Percentiles rank a stretch among this genome's conserved stretches.
phyloP scores from a whole-genome alignment of 53 echinoderm and acorn worm genomes.

The Apostichopus leukothele region DNA sequence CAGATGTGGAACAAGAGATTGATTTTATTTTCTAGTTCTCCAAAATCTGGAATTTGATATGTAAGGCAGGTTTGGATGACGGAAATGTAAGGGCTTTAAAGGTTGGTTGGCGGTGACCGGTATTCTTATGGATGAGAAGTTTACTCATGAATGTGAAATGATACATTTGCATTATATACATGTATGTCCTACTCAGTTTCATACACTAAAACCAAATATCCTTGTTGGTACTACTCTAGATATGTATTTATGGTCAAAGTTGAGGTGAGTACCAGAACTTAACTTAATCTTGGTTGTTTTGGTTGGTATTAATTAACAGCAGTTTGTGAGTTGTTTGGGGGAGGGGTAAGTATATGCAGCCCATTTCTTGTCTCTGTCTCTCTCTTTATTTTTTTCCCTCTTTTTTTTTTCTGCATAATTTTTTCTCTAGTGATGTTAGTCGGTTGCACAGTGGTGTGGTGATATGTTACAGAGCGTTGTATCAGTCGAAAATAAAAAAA shows the following conservation, averaged over 20 bases:
- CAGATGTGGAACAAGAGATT: too few species aligned
- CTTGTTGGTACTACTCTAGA: conserved; percentile 14
- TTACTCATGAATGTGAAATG: neutral
- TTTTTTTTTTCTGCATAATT: neutral
- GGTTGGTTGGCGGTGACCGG: too few species aligned
- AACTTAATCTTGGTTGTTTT: conserved; percentile 29
- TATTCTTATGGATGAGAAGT: too few species aligned
- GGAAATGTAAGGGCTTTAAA: too few species aligned
- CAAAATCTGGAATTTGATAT: too few species aligned
- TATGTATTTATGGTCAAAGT: conserved; percentile 22
- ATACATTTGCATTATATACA: neutral
- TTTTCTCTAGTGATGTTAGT: conserved; percentile 24
- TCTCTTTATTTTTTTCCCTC: neutral
- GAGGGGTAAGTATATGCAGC: conserved; percentile 16
- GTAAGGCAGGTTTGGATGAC: too few species aligned
- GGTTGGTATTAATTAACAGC: conserved; percentile 26
- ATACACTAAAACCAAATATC: conserved; percentile 22
- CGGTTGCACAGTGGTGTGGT: conserved; percentile 40
- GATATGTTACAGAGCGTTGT: conserved; percentile 5
- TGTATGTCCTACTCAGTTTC: neutral
- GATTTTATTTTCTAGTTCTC: too few species aligned
- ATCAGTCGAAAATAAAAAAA: neutral
- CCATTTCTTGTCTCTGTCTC: conserved; percentile 9
- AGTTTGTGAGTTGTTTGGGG: conserved; percentile 21
- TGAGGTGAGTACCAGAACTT: conserved; percentile 32